These are phyloP conservation scores for Phlogophora meticulosa DNA, from an alignment of 2,888 invertebrate genomes.

Conservation along the genomic window DNA sequence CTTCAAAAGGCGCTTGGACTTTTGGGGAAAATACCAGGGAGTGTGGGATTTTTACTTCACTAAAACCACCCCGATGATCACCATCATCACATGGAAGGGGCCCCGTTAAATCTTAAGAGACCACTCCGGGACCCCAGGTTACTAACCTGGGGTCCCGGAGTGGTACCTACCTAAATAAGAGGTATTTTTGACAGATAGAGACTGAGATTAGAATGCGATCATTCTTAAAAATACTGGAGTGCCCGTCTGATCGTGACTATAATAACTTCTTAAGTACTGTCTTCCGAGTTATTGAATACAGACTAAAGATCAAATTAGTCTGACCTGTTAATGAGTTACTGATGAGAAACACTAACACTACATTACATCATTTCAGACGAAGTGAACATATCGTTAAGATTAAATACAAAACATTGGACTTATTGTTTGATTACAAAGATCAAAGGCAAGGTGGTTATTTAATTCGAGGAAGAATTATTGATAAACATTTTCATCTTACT, in stretches of 20 bases:
- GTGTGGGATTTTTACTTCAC: no score
- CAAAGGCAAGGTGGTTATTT: conserved; percentile 26
- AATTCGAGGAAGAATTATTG: conserved; percentile 12
- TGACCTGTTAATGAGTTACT: conserved; percentile 40
- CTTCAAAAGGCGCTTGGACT: no score
- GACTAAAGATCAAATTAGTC: conserved; percentile 14
- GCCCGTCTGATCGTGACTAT: conserved; percentile 8
- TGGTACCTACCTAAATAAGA: no score
- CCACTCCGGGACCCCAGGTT: no score
- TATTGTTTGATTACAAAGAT: conserved; percentile 46
- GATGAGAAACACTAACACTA: conserved; percentile 50
- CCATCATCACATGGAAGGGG: no score
- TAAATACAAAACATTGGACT: conserved; percentile 46
- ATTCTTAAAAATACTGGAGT: no score
- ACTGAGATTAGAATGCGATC: no score
- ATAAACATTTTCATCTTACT: conserved; percentile 19
- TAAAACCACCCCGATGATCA: no score
- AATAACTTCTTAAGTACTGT: neutral
- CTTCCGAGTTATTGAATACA: conserved; percentile 26
- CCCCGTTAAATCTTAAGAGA: no score
- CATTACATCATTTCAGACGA: conserved; percentile 59
- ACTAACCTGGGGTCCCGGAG: no score
- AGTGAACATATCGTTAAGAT: conserved; percentile 39
- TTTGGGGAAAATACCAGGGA: no score
- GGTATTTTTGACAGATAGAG: no score